These are phyloP conservation scores for Trichomycterus rosablanca DNA, from an alignment of 2,113 vertebrate species.

Conservation along the genomic window DNA sequence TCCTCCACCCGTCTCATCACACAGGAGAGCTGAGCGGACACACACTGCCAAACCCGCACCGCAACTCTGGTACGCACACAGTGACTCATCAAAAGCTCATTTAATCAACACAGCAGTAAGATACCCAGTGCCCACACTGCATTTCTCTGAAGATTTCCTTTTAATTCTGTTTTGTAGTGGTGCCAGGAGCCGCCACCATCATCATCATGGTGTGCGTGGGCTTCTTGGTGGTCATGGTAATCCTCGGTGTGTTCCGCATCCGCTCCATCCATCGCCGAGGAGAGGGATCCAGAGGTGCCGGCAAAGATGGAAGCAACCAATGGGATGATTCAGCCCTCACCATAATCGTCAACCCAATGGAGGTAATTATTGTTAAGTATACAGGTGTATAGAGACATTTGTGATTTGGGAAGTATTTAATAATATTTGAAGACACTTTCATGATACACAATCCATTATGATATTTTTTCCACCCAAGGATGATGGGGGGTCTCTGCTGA, in stretches of 20 bases:
- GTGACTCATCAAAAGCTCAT: slow-evolving; percentile 15
- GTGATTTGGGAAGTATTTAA: too few species aligned
- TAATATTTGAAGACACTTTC: too few species aligned
- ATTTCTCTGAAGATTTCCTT: neutral
- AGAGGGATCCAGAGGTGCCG: slow-evolving; percentile 55
- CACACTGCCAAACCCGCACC: slow-evolving; percentile 80
- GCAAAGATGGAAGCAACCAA: slow-evolving; percentile 81
- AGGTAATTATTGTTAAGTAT: slow-evolving; percentile 84
- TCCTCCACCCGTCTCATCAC: slow-evolving; percentile 83
- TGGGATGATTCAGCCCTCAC: slow-evolving; percentile 97
- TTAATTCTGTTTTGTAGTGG: slow-evolving; percentile 65
- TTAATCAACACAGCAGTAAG: neutral
- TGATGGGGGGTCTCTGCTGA: too few species aligned
- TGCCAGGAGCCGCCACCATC: slow-evolving; percentile 90
- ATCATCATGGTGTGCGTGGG: slow-evolving; percentile 97
- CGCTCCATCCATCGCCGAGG: slow-evolving; percentile 85
- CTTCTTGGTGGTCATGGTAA: slow-evolving; percentile 95
- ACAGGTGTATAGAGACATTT: too few species aligned
- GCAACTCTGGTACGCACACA: slow-evolving; percentile 76
- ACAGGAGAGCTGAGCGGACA: slow-evolving; percentile 88
- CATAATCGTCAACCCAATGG: slow-evolving; percentile 98
- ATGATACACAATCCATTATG: too few species aligned
- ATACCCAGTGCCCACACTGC: neutral
- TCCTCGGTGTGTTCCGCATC: slow-evolving; percentile 90
- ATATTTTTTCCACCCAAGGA: too few species aligned